Evolutionary conservation across 92 coral and sea anemone genomes (phyloP).

Genomic region (Meandrina meandrites): DNA sequence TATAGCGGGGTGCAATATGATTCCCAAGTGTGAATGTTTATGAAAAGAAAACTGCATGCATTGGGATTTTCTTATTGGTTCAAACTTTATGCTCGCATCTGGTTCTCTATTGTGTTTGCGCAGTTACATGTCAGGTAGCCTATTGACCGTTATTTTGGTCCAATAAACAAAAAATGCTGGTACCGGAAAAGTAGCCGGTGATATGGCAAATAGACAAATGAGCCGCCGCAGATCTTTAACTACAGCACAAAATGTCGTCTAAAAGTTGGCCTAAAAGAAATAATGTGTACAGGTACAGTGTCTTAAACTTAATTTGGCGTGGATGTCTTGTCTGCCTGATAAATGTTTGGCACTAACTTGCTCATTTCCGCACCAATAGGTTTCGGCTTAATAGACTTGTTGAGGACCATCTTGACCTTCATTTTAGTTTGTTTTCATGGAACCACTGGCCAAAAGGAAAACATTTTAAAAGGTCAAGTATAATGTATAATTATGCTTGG

Average conservation of each 20-base stretch:
- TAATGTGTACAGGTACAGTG: slow-evolving; percentile 19
- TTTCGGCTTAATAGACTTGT: background rate
- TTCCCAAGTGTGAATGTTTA: background rate
- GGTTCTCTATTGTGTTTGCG: background rate
- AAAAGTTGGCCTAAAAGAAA: background rate
- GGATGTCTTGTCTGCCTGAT: too few species aligned
- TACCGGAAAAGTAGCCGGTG: slow-evolving; percentile 9
- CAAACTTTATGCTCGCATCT: background rate
- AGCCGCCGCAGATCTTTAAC: background rate
- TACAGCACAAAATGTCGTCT: slow-evolving; percentile 23
- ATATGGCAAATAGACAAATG: background rate
- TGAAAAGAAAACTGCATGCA: background rate
- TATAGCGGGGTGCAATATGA: background rate
- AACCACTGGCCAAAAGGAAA: background rate
- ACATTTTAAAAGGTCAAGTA: slow-evolving; percentile 32
- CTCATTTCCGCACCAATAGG: background rate
- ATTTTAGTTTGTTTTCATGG: background rate
- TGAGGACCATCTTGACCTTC: slow-evolving; percentile 27
- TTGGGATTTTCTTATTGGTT: slow-evolving; percentile 10
- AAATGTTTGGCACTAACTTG: background rate
- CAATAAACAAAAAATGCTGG: slow-evolving; percentile 9
- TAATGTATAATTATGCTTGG: background rate
- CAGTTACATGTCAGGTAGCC: background rate
- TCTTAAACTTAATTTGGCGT: background rate
- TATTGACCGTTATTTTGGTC: background rate